Base-by-base conservation (phyloP, 2,888 invertebrate species). In the Choreutis nemorana region DNA sequence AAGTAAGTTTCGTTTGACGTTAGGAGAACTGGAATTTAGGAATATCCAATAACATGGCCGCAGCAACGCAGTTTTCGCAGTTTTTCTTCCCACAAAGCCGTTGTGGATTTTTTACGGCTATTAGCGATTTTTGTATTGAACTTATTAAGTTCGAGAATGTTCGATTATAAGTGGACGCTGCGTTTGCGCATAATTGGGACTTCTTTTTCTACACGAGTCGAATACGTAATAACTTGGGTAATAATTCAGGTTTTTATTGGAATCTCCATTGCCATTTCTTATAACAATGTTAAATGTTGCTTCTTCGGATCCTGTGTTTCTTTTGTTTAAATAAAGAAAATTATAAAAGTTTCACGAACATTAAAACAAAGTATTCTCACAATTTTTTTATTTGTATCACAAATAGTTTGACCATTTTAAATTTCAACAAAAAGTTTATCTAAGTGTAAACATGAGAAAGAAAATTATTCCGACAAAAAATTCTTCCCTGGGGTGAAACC, bases 131-230 rank as follows among this genome's bases (percentile, higher is more conserved):
- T 65, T 64, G 55, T 55, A 47, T 54, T 48, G 49, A 49, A 53
- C 63, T 60, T 61, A 58, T 60, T 53, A 49, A 51, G 44, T 50
- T 58, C 52, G 53, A 52, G 53, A 62, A 58, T 57, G 62, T 56
- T 55, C 50, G 51, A 41, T 50, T 60, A 63, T 60, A 66, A 71
- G 67, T 67, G 64, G 65, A 55, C 57, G 53, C 45, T 60, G 66
- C 58, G 55, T 66, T 67, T 65, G 53, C 72, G 67, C 67, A 73
- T 73, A 73, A 75, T 73, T 72, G 73, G 61, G 43, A 53, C 48
- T 50, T 52, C 57, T 71, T 75, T 72, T 75, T 72, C 61, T 53
- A 45, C 62, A 59, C 43, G 59, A 58, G 43, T 52, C 55, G 75
- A 70, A 77, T 72, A 59, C 66, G 46, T 64, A 70, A 68, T 59